Evolutionary conservation across 2,113 vertebrate genomes (phyloP).

Genomic region (Takifugu bimaculatus): DNA sequence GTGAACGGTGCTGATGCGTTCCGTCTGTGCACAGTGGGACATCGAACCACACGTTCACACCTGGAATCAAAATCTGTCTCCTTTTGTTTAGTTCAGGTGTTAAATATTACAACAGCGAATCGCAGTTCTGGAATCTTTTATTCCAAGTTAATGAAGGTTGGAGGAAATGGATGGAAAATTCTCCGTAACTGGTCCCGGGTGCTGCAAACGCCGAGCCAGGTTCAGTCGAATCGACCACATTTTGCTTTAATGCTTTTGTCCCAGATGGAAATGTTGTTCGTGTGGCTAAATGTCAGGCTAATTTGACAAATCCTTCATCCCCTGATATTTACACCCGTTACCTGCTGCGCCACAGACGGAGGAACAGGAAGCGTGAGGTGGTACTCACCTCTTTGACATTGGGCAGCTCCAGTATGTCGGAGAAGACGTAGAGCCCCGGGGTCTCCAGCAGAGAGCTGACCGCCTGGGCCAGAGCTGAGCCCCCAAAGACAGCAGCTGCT

Average conservation of each 20-base stretch:
- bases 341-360: too few species aligned
- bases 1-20: slow-evolving; percentile 12
- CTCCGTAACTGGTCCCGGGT: too few species aligned
- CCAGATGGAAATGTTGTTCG: too few species aligned
- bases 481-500: slow-evolving; percentile 78
- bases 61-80: slow-evolving; percentile 8
- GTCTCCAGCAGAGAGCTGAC: slow-evolving; percentile 79
- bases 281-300: too few species aligned
- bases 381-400: slow-evolving; percentile 77
- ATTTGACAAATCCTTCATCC: too few species aligned
- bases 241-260: too few species aligned
- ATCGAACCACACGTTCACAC: slow-evolving; percentile 14
- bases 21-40: slow-evolving; percentile 20
- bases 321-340: too few species aligned
- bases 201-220: too few species aligned
- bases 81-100: background rate
- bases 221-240: too few species aligned
- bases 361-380: too few species aligned
- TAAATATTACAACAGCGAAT: background rate
- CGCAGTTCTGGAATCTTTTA: background rate
- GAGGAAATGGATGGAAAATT: too few species aligned
- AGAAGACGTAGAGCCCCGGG: slow-evolving; percentile 80
- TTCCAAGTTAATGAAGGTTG: too few species aligned
- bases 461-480: slow-evolving; percentile 74
- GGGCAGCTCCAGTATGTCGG: slow-evolving; percentile 78